Base-by-base conservation (phyloP, 2,113 vertebrate species). In the Anarhynchus alexandrinus region DNA sequence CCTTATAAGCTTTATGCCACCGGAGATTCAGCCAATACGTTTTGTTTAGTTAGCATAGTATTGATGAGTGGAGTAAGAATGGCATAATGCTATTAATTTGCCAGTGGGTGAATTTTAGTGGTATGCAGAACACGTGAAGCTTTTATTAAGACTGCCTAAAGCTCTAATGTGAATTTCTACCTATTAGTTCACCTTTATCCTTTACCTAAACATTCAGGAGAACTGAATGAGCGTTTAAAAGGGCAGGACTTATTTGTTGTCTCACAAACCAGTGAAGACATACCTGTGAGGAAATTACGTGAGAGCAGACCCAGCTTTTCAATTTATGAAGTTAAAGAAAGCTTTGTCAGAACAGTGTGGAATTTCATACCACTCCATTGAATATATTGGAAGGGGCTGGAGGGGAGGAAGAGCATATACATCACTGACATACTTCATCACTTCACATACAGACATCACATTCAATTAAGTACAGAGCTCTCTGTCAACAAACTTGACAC, bases 401-500 rank as follows among this genome's bases (percentile, higher is more conserved):
- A 85, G 58, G 29, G 51, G 59, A 83, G 51, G 59, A 82, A 93
- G 82, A 94, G 64, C 77, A 62, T 94, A 88, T 73, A 86, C 55
- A 94, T 96, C 93, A 85, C 86, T 96, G 94, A 89, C 93, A 95
- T 85, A 83, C 88, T 97, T 96, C 96, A 97, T 96, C 87, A 78
- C 78, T 97, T 97, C 94, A 93, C 86, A 49, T 88, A 88, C 90
- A 97, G 91, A 84, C 71, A 97, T 95, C 96, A 97, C 91, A 96
- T 97, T 97, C 97, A 98, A 98, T 98, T 98, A 98, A 97, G 62
- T 72, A 76, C 61, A 97, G 96, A 97, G 83, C 78, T 94, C 81
- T 97, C 96, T 97, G 97, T 97, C 97, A 97, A 97, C 96, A 98
- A 88, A 93, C 64, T 94, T 97, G 97, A 98, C 97, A 96, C 20